phyloP scores from a whole-genome alignment of 1,140 invertebrate genomes.

The Drusus annulatus region DNA sequence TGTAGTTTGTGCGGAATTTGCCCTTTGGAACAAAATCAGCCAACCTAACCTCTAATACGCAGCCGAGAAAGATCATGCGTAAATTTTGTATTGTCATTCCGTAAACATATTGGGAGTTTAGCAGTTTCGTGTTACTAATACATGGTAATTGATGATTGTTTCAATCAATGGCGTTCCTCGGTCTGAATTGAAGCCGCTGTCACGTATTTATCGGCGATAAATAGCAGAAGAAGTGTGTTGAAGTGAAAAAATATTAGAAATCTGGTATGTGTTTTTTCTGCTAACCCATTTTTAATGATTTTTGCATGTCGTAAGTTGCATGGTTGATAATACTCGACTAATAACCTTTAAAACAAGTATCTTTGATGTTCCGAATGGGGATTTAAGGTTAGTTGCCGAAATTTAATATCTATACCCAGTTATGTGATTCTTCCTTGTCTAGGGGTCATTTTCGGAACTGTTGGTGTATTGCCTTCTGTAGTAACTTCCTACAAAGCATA shows the following conservation, averaged over 20 bases:
- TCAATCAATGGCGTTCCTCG: constrained; percentile 11
- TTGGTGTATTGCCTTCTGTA: too few relatives aligned
- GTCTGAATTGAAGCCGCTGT: constrained; percentile 20
- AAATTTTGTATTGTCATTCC: constrained; percentile 44
- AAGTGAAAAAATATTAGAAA: constrained; percentile 20
- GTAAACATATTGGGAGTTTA: constrained; percentile 36
- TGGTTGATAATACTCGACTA: constrained; percentile 5
- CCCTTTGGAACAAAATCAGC: background rate
- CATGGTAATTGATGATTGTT: constrained; percentile 31
- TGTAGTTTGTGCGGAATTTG: background rate
- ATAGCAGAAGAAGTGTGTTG: constrained; percentile 11
- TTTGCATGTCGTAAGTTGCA: constrained; percentile 30
- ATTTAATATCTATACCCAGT: background rate
- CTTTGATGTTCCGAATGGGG: background rate
- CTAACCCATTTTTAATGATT: constrained; percentile 19
- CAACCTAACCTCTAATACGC: constrained; percentile 36
- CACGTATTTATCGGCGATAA: constrained; percentile 10
- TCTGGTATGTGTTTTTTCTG: constrained; percentile 32
- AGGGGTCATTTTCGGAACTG: constrained; percentile 19
- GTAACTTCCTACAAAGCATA: too few relatives aligned
- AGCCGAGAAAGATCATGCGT: constrained; percentile 13
- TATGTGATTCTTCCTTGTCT: constrained; percentile 21
- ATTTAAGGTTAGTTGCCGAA: constrained; percentile 21
- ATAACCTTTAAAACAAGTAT: background rate
- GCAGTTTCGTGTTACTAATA: constrained; percentile 31